phyloP scores from a whole-genome alignment of 2,797 vertebrate genomes.

The Sebastes dallii region DNA sequence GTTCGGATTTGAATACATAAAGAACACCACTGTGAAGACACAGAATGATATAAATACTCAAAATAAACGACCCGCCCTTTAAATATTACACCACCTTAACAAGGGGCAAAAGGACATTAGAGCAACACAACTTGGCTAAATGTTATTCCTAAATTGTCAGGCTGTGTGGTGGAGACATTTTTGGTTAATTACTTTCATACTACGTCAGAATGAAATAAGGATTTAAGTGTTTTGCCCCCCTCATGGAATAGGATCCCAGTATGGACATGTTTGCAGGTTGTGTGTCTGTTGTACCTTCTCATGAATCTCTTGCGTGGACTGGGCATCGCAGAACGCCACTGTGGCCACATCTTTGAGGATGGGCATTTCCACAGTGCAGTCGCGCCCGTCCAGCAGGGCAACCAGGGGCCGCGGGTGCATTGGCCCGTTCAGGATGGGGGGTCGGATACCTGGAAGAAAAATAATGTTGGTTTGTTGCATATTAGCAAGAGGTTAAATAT shows the following conservation, averaged over 20 bases:
- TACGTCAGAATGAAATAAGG: neutral
- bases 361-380: conserved; percentile 91
- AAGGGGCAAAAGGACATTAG: neutral
- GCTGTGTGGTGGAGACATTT: neutral
- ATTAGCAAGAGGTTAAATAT: neutral
- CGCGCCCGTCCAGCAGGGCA: conserved; percentile 87
- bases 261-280: neutral
- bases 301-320: conserved; percentile 93
- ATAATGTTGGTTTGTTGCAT: neutral
- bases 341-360: conserved; percentile 92
- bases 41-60: no score
- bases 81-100: neutral
- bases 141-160: neutral
- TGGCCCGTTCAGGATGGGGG: conserved; percentile 89
- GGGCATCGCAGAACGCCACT: conserved; percentile 91
- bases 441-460: conserved; percentile 84
- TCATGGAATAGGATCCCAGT: neutral
- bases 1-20: no score
- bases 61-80: no score
- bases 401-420: conserved; percentile 89
- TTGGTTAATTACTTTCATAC: neutral
- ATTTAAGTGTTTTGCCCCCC: neutral
- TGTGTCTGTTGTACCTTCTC: conserved; percentile 82
- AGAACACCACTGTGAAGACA: no score
- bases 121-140: neutral